A percentile compares a stretch with the other conserved stretches of the same genome.
Conservation (phyloP, 2,888 invertebrate species). For the Lycophotia porphyrea region DNA sequence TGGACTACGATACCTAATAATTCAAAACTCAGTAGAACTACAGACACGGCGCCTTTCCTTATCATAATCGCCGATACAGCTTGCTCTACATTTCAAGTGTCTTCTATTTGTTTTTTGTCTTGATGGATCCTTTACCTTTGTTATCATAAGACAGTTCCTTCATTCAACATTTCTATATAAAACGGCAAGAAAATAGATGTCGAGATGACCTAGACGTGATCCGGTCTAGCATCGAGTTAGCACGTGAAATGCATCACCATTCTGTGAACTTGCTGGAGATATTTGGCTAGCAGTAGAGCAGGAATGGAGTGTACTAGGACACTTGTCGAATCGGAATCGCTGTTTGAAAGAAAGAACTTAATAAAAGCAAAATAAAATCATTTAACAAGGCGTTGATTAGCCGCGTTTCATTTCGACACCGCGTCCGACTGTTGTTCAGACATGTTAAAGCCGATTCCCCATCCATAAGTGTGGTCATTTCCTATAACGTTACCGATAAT, state of each 20-base stretch:
- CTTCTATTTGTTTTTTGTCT: slow-evolving; percentile 42
- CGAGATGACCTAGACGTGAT: not conserved
- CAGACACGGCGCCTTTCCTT: slow-evolving; percentile 21
- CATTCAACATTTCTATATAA: slow-evolving; percentile 4
- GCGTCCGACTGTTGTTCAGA: not conserved
- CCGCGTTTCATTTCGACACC: not conserved
- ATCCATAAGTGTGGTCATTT: not conserved
- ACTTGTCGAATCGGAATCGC: not conserved
- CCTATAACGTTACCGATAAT: not conserved
- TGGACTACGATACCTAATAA: slow-evolving; percentile 2
- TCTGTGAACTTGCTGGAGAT: not conserved
- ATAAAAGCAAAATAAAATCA: not conserved
- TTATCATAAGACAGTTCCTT: slow-evolving; percentile 13
- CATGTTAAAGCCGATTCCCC: not conserved
- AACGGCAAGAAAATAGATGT: not conserved
- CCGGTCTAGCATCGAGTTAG: not conserved
- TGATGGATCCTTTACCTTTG: slow-evolving; percentile 39
- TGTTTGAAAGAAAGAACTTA: too few species aligned
- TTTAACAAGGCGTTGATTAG: not conserved
- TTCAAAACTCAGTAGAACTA: not conserved
- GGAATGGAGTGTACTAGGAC: not conserved
- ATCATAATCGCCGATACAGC: slow-evolving; percentile 47
- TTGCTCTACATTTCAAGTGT: slow-evolving; percentile 54
- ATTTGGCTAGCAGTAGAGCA: not conserved
- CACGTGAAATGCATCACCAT: not conserved